Base-by-base conservation (phyloP, 2,797 vertebrate genomes). In the Scleropages formosus region DNA sequence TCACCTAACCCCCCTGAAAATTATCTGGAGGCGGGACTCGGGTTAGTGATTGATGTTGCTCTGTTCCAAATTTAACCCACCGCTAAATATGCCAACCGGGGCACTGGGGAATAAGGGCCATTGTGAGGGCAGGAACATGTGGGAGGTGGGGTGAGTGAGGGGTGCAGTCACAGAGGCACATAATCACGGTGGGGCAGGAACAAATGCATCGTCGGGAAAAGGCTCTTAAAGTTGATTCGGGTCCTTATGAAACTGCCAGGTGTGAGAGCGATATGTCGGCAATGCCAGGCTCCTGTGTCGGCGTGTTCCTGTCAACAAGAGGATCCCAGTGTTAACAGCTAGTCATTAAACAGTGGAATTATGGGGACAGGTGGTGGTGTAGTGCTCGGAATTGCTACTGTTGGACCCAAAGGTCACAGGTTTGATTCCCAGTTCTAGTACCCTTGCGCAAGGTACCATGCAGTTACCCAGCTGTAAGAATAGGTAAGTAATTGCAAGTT, bases 41-140 rank as follows among this genome's bases (percentile, higher is more conserved):
- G 78, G 80, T 77, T 76, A 77, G 60, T 24, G 20, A n/a, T 8
- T 16, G 53, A 66, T 58, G 75, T 79, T 80, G 80, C 53, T 77
- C 66, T 22, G n/a, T 1, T 68, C 22, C 75, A 76, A 80, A 82
- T 79, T 78, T 78, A 80, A 72, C 77, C 72, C 69, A 27, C 70
- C 76, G 78, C 79, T 75, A 73, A 51, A n/a, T 1, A 3, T 20
- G 58, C 65, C 73, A 27, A 47, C 71, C 46, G 20, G 76, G 44
- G 67, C 3, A 31, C 56, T 76, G 74, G 75, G 73, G 31, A 76
- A 77, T 63, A 66, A 75, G 76, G 18, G 58, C 27, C 71, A 44
- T 61, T 20, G 53, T 44, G 56, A 60, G 27, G 53, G 26, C 56
- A 44, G 58, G 53, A 51, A 31, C 24, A 8, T n/a, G 47, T 15